Evolutionary conservation across 2,888 invertebrate genomes (phyloP).

Genomic region (Melanostoma mellinum): DNA sequence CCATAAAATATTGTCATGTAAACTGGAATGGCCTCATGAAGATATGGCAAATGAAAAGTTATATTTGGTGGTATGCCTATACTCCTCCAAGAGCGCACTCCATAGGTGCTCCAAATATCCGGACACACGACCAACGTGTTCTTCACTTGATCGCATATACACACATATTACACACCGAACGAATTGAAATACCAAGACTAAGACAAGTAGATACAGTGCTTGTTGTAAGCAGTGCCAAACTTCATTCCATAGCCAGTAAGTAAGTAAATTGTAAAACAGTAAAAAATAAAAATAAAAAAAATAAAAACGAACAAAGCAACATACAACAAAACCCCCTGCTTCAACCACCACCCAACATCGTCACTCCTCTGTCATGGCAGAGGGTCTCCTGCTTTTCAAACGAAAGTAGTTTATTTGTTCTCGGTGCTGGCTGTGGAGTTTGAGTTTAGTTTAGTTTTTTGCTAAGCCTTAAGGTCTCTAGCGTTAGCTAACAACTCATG

Average conservation of each 20-base stretch:
- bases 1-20: conserved; percentile 61
- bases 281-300: conserved; percentile 12
- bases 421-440: conserved; percentile 45
- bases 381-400: conserved; percentile 56
- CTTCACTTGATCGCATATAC: conserved; percentile 41
- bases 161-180: not conserved
- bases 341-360: conserved; percentile 50
- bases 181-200: conserved; percentile 35
- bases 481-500: conserved; percentile 71
- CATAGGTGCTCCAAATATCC: conserved; percentile 67
- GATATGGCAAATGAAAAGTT: conserved; percentile 37
- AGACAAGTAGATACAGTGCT: conserved; percentile 14
- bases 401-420: conserved; percentile 72
- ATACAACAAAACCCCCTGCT: conserved; percentile 13
- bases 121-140: conserved; percentile 66
- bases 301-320: conserved; percentile 20
- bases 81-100: conserved; percentile 45
- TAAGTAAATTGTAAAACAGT: conserved; percentile 14
- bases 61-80: conserved; percentile 32
- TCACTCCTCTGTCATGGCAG: conserved; percentile 67
- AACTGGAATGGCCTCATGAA: conserved; percentile 55
- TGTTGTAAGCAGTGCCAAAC: conserved; percentile 33
- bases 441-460: conserved; percentile 57
- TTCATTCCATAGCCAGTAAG: conserved; percentile 43
- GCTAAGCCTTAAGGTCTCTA: conserved; percentile 69